Conservation (phyloP, 2,797 vertebrate genomes). For the Anomalospiza imberbis region DNA sequence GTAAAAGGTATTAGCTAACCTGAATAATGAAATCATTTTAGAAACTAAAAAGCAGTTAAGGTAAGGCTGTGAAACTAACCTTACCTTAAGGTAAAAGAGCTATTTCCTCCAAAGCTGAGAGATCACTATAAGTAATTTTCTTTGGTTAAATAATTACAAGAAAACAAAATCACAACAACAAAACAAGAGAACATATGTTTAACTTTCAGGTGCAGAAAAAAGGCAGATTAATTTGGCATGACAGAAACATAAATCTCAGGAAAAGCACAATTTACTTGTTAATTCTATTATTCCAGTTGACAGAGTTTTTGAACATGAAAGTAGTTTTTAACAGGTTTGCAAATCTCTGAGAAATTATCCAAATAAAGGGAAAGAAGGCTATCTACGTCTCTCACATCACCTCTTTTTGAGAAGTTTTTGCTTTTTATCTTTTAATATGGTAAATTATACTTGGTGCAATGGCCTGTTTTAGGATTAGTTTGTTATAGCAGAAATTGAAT, state of each 20-base stretch:
- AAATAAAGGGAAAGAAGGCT: not conserved
- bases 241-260: not conserved
- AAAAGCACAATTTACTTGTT: not conserved
- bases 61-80: not conserved
- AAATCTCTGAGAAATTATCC: not conserved
- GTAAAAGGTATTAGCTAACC: not conserved
- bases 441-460: not conserved
- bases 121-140: not conserved
- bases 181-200: not conserved
- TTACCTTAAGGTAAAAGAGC: not conserved
- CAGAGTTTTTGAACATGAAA: not conserved
- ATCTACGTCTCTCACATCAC: not conserved
- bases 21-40: not conserved
- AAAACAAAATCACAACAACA: not conserved
- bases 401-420: not conserved
- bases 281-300: not conserved
- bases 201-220: not conserved
- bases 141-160: not conserved
- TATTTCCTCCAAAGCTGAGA: not conserved
- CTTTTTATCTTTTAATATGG: not conserved
- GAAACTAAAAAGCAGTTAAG: not conserved
- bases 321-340: not conserved
- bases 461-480: not conserved
- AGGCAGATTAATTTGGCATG: not conserved
- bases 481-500: not conserved